Evolutionary conservation across 1,140 invertebrate genomes (phyloP).

Genomic region (Mactra quadrangularis): DNA sequence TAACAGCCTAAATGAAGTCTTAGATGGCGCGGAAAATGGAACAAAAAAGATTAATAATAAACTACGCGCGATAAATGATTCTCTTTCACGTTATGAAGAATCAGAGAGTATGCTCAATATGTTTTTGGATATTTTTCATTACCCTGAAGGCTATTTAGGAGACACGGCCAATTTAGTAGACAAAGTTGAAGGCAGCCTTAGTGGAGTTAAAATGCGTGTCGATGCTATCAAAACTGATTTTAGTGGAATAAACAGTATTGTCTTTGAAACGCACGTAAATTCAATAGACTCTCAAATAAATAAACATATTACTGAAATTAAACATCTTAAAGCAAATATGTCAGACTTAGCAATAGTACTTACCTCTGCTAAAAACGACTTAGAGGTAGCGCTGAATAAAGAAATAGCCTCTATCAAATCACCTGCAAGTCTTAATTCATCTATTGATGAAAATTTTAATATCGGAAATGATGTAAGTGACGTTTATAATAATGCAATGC

Average conservation of each 20-base stretch:
- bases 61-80: neutral
- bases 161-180: neutral
- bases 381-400: neutral
- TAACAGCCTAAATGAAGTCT: neutral
- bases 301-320: neutral
- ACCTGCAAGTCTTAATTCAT: too few species aligned
- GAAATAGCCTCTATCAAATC: too few species aligned
- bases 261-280: neutral
- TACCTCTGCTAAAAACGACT: neutral
- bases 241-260: neutral
- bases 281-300: neutral
- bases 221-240: neutral
- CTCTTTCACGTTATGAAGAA: slow-evolving; percentile 1
- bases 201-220: neutral
- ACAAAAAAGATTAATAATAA: neutral
- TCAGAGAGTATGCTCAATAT: too few species aligned
- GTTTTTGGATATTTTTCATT: neutral
- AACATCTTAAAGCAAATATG: neutral
- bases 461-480: too few species aligned
- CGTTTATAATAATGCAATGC: too few species aligned
- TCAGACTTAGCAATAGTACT: neutral
- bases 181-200: neutral
- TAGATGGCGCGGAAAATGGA: slow-evolving; percentile 1
- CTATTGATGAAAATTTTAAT: too few species aligned
- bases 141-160: neutral